Base-by-base conservation (phyloP, 2,797 vertebrate genomes). In the Epinephelus coioides region DNA sequence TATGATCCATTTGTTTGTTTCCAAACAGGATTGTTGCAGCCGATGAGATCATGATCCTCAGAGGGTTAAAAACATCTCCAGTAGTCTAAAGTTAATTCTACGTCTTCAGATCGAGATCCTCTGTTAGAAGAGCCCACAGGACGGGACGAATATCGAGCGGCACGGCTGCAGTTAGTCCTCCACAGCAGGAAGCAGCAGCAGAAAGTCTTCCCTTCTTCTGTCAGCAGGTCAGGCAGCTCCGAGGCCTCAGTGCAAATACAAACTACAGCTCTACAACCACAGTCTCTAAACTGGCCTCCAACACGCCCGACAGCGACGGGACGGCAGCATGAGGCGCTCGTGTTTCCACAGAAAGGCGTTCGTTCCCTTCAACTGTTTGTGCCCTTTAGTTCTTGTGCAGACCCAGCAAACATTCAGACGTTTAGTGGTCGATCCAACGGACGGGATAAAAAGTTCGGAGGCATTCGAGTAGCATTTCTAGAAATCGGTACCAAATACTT, bases 231-330 rank as follows among this genome's bases (percentile, higher is more conserved):
- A 12, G 76, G 70, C 76, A 56, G 75, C 73, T 66, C 60, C 27
- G 72, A 83, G 75, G 69, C 81, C 79, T 85, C 86, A 87, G 88
- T 83, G 87, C 87, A 89, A 89, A 86, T 75, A 82, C 68, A 68
- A 84, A 78, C 72, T 60, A 76, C 60, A 64, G 71, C 59, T 69
- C 77, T 71, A 81, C 69, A 3, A 80, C 60, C 76, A 76, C 67
- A 69, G 69, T 62, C 74, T 77, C 71, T 71, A 70, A 78, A 63
- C 63, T 14, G 72, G 69, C 77, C 72, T 80, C 60, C 1, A 13
- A 54, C 49, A 0, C 40, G 17, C 30, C 47, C 47, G 14, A 2
- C 44, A 5, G 67, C 40, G 3, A 21, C 43, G 34, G 44, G 53
- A 13, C 25, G 38, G 57, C 67, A 15, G 57, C 67, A 15, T 5